Conservation (phyloP, 2,797 vertebrate species). For the Botia almorhae region DNA sequence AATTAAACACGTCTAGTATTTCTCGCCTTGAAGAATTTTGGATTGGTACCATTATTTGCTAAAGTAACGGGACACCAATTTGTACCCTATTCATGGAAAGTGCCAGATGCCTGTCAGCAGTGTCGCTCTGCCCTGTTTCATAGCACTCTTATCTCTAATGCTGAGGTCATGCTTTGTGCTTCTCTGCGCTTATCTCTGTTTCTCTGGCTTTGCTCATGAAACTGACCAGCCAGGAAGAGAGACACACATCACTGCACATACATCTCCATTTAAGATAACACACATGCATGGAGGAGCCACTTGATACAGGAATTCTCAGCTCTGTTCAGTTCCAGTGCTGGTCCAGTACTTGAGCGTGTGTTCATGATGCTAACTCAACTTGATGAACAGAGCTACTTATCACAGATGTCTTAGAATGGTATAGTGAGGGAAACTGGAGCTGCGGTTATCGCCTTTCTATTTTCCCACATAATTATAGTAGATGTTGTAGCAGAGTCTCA, state of each 20-base stretch:
- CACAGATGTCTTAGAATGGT: neutral
- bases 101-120: neutral
- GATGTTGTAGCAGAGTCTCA: neutral
- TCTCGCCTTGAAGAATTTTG: neutral
- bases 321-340: neutral
- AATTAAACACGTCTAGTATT: no score
- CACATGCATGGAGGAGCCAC: neutral
- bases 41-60: neutral
- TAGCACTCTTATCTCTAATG: conserved; percentile 21
- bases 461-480: neutral
- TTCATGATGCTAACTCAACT: neutral
- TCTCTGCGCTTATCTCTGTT: conserved; percentile 38
- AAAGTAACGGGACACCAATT: neutral
- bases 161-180: conserved; percentile 24
- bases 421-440: neutral
- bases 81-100: conserved; percentile 3
- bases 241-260: conserved; percentile 21
- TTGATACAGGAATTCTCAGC: conserved; percentile 9
- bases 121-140: conserved; percentile 17
- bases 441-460: neutral
- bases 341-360: neutral
- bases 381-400: neutral
- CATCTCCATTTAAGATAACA: conserved; percentile 35
- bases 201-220: conserved; percentile 35
- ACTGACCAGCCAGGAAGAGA: conserved; percentile 33